Percentiles rank a stretch among this genome's conserved stretches.
These are phyloP conservation scores for Amphilophus citrinellus DNA, from an alignment of 2,113 vertebrate species.

Conservation along the genomic window DNA sequence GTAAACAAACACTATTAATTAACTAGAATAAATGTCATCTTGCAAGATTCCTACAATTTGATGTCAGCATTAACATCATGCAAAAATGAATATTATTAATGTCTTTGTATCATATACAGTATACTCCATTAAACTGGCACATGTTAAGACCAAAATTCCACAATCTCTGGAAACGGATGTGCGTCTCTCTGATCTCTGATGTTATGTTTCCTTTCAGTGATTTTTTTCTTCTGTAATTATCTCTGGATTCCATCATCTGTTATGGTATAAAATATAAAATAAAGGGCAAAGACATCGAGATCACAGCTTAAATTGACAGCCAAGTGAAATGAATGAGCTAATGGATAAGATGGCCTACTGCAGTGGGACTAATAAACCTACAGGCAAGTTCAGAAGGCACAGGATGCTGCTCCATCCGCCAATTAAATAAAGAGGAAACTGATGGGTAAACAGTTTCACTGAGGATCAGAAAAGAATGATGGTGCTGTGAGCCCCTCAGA, in stretches of 20 bases:
- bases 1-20: neutral
- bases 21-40: neutral
- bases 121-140: neutral
- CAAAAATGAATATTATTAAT: neutral
- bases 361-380: conserved; percentile 66
- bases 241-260: conserved; percentile 34
- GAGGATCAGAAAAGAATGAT: conserved; percentile 53
- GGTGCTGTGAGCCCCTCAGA: conserved; percentile 30
- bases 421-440: conserved; percentile 69
- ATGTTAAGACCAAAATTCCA: neutral
- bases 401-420: conserved; percentile 37
- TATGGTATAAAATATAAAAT: conserved; percentile 36
- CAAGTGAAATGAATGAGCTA: conserved; percentile 65
- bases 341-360: conserved; percentile 43
- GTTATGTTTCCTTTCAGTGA: neutral
- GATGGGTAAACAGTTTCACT: conserved; percentile 67
- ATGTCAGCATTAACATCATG: neutral
- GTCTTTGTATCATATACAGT: neutral
- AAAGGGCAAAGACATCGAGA: conserved; percentile 62
- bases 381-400: conserved; percentile 37
- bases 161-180: neutral
- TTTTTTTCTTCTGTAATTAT: conserved; percentile 16
- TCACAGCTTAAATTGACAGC: conserved; percentile 56
- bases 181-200: neutral
- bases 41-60: neutral